Conservation (phyloP, 1,140 invertebrate genomes). For the Papilio aristodemus region DNA sequence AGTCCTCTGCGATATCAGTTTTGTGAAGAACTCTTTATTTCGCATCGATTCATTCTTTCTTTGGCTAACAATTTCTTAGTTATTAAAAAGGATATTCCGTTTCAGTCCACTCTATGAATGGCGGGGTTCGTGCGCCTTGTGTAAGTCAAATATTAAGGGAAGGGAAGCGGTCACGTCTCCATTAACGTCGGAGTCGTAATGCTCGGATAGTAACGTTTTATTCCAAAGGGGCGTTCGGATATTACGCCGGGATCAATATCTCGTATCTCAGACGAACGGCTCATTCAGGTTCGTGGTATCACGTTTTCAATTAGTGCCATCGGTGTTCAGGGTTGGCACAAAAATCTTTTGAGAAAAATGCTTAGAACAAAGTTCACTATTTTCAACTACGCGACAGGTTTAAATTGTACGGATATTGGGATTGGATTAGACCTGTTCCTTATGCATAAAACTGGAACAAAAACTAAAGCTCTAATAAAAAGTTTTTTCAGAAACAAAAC, state of each 20-base stretch:
- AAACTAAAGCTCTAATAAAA: too few relatives aligned
- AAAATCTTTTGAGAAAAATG: not conserved
- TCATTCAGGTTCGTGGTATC: constrained; percentile 43
- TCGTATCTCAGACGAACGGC: constrained; percentile 24
- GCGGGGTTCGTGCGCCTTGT: constrained; percentile 17
- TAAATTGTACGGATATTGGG: too few relatives aligned
- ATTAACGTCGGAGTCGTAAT: constrained; percentile 20
- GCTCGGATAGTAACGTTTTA: constrained; percentile 29
- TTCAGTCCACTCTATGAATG: constrained; percentile 19
- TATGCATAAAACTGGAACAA: too few relatives aligned
- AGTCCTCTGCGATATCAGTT: too few relatives aligned
- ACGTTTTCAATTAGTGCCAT: constrained; percentile 74
- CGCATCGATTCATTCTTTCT: too few relatives aligned
- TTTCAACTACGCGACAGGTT: too few relatives aligned
- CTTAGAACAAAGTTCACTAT: not conserved
- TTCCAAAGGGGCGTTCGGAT: constrained; percentile 26
- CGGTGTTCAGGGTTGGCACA: constrained; percentile 36
- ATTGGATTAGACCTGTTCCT: too few relatives aligned
- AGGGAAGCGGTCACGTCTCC: constrained; percentile 28
- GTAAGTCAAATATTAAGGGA: constrained; percentile 25
- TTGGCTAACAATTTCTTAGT: not conserved
- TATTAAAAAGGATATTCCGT: constrained; percentile 31
- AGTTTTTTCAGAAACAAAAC: too few relatives aligned
- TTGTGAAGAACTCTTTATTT: too few relatives aligned
- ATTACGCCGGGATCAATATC: constrained; percentile 23